phyloP scores from a whole-genome alignment of 2,888 invertebrate genomes.

The Drosophila acutilabella region DNA sequence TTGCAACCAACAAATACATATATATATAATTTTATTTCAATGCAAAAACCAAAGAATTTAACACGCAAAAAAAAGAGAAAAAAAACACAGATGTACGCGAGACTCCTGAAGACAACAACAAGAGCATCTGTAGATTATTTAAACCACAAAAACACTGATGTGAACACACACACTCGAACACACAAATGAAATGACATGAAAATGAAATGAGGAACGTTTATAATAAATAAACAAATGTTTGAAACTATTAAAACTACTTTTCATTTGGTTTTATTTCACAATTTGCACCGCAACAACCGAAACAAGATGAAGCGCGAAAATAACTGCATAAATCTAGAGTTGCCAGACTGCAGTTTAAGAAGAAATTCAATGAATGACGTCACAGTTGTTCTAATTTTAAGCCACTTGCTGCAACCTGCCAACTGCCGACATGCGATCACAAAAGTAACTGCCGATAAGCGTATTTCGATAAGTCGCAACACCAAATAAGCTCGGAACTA shows the following conservation, averaged over 20 bases:
- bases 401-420: too few species aligned
- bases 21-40: conserved; percentile 70
- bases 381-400: too few species aligned
- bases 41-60: conserved; percentile 41
- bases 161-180: conserved; percentile 34
- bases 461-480: not conserved
- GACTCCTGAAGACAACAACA: conserved; percentile 47
- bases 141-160: conserved; percentile 59
- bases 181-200: conserved; percentile 60
- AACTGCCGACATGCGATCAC: not conserved
- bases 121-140: conserved; percentile 81
- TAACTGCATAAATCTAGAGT: not conserved
- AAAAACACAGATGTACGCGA: conserved; percentile 52
- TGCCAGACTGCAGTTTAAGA: not conserved
- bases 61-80: conserved; percentile 38
- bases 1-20: conserved; percentile 57
- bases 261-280: conserved; percentile 33
- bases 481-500: not conserved
- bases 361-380: too few species aligned
- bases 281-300: not conserved
- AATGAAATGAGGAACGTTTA: conserved; percentile 82
- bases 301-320: not conserved
- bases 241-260: conserved; percentile 73
- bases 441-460: not conserved
- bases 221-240: conserved; percentile 83